Conservation (phyloP, 2,888 invertebrate genomes). For the Eupelmus urozonus region DNA sequence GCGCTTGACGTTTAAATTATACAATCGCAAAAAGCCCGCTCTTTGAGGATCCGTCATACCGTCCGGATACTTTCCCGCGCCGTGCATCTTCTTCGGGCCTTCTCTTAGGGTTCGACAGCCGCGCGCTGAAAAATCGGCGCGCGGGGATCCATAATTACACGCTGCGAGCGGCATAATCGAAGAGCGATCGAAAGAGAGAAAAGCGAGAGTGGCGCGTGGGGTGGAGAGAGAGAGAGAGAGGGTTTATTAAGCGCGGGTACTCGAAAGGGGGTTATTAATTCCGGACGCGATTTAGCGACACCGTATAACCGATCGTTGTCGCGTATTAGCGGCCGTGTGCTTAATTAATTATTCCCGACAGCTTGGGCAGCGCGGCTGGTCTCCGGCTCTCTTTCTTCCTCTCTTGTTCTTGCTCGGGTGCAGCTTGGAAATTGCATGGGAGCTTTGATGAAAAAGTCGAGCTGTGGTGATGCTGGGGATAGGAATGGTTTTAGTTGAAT, state of each 20-base stretch:
- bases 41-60: too few species aligned
- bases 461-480: too few species aligned
- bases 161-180: conserved; percentile 64
- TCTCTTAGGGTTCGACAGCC: conserved; percentile 16
- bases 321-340: conserved; percentile 64
- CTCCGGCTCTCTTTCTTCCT: too few species aligned
- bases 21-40: too few species aligned
- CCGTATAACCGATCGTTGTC: conserved; percentile 66
- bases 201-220: background rate
- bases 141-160: conserved; percentile 53
- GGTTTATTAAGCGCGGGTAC: conserved; percentile 70
- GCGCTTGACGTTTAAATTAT: too few species aligned
- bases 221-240: background rate
- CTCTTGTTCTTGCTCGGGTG: too few species aligned
- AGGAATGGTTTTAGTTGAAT: too few species aligned
- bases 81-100: background rate
- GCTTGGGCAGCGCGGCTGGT: background rate
- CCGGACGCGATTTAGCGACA: conserved; percentile 61
- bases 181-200: conserved; percentile 41
- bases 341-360: conserved; percentile 69
- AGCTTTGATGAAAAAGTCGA: too few species aligned
- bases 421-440: too few species aligned
- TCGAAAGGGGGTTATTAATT: conserved; percentile 71
- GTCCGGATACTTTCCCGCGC: too few species aligned
- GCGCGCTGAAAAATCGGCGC: background rate